Evolutionary conservation across 2,113 vertebrate species (phyloP), one percentile per base, ranked within the genome.

Genomic region (Hippocampus guttulatus): DNA sequence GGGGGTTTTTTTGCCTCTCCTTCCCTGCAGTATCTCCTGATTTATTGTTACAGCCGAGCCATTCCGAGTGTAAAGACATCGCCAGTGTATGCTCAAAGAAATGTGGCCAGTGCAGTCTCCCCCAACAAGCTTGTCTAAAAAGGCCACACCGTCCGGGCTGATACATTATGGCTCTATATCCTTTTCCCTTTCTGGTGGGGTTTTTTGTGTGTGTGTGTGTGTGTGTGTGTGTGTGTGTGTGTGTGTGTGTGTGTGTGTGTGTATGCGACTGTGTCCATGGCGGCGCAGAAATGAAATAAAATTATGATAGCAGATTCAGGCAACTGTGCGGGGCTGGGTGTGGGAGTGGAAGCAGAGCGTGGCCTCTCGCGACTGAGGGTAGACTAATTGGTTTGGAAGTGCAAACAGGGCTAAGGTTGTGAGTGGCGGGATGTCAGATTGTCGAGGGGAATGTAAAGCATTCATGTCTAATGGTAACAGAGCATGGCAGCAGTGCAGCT

Each of bases 361-460:
- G 62, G 81, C 71, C 81, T 78, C 67, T 71, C 69, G 73, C 75
- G 84, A 83, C 76, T 75, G 69, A 3, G 69, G 74, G 68, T 69
- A 67, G 71, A 67, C 75, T 84, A 88, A 86, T 84, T 83, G 86
- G 81, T 82, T 89, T 81, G 79, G 80, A 83, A 80, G 78, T 74
- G 76, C 74, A 73, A 73, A 81, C 80, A 67, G 69, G 69, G 66
- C 67, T 20, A 73, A 75, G 30, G 61, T 74, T 79, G 74, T 74
- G 75, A 87, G 81, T 69, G 70, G 66, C 77, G 75, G 78, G 80
- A 78, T 84, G 78, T 75, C 78, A 67, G 79, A 81, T 67, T 81
- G 74, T 77, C 43, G 67, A 68, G 68, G 81, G 68, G 62, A 83
- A 77, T 82, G 68, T 76, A 68, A 83, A 83, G 74, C 76, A 79